Conservation (phyloP, 2,113 vertebrate genomes). For the Trochalopteron elliotii region DNA sequence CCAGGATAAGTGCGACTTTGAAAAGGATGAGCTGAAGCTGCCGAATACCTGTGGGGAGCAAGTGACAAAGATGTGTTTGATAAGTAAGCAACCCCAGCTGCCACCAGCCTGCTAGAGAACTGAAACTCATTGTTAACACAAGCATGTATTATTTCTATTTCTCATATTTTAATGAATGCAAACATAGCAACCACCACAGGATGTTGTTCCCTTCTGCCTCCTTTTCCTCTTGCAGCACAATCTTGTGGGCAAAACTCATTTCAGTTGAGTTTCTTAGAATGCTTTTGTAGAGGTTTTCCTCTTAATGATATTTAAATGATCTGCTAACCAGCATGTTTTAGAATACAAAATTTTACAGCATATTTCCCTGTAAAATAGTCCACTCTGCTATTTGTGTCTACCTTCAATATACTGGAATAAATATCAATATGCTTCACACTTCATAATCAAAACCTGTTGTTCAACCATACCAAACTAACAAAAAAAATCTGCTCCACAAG, state of each 20-base stretch:
- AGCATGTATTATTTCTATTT: background rate
- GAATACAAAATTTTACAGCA: background rate
- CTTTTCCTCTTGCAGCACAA: background rate
- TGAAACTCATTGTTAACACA: background rate
- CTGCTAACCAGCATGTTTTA: background rate
- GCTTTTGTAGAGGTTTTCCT: background rate
- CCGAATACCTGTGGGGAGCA: constrained; percentile 84
- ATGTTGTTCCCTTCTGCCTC: background rate
- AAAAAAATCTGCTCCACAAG: background rate
- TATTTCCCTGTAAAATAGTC: background rate
- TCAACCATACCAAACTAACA: background rate
- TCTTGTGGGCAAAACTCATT: background rate
- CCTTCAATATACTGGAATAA: background rate
- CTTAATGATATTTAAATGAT: background rate
- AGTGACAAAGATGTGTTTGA: background rate
- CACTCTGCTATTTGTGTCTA: background rate
- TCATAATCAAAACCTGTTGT: background rate
- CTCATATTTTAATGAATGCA: background rate
- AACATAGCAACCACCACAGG: background rate
- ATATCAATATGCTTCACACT: background rate
- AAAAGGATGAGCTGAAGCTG: constrained; percentile 95
- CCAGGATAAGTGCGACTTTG: constrained; percentile 93
- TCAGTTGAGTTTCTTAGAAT: background rate
- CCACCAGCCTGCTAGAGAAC: background rate
- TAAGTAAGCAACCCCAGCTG: background rate